Conservation (phyloP, 2,113 vertebrate species). For the Eupsittula cactorum region DNA sequence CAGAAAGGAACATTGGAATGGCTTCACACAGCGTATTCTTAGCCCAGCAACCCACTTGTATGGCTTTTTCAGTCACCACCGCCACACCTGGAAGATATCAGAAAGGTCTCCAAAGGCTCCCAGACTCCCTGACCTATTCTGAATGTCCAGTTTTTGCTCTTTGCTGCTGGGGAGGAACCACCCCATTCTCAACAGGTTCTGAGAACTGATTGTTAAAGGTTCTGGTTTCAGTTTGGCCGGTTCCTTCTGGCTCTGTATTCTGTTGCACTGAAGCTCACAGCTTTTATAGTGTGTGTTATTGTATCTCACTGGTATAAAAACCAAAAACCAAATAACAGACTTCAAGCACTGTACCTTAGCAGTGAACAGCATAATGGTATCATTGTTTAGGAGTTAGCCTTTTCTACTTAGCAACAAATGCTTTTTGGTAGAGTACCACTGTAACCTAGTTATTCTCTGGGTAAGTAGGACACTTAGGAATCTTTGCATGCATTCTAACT, state of each 20-base stretch:
- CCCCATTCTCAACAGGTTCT: background rate
- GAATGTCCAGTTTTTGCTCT: background rate
- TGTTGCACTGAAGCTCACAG: background rate
- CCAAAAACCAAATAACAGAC: background rate
- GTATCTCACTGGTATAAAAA: background rate
- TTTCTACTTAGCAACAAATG: background rate
- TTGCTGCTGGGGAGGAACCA: background rate
- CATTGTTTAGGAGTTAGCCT: background rate
- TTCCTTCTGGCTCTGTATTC: background rate
- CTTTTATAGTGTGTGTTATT: background rate
- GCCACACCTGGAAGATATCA: background rate
- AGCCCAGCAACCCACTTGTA: background rate
- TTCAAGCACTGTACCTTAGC: background rate
- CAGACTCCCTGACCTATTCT: background rate
- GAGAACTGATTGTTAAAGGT: background rate
- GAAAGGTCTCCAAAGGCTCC: background rate
- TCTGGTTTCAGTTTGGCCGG: background rate
- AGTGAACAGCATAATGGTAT: background rate
- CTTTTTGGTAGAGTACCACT: conserved; percentile 29
- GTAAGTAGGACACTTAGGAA: background rate
- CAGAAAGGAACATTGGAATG: background rate
- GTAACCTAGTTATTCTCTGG: background rate
- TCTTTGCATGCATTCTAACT: background rate
- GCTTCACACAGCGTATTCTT: background rate
- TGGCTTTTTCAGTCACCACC: background rate